Evolutionary conservation across 2,888 invertebrate genomes (phyloP).

Genomic region (Muscina levida): DNA sequence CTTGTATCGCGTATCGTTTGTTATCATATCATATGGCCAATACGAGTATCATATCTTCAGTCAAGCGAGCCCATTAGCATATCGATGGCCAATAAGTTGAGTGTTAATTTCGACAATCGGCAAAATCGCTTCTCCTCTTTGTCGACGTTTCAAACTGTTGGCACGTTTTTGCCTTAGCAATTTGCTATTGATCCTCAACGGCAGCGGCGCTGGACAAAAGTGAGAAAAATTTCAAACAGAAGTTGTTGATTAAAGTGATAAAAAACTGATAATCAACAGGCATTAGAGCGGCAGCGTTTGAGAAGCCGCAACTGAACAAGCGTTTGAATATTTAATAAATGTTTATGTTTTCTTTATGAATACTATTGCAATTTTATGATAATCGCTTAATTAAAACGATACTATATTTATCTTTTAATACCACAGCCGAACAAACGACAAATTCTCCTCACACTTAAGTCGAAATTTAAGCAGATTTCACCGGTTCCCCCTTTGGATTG

Average conservation of each 20-base stretch:
- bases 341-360: slow-evolving; percentile 37
- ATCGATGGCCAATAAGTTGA: slow-evolving; percentile 32
- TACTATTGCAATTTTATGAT: slow-evolving; percentile 44
- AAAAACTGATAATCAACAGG: slow-evolving; percentile 43
- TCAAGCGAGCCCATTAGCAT: slow-evolving; percentile 16
- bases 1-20: too few relatives aligned
- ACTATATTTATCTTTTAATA: slow-evolving; percentile 17
- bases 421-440: too few relatives aligned
- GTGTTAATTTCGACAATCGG: slow-evolving; percentile 30
- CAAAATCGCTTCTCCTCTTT: slow-evolving; percentile 18
- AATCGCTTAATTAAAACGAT: slow-evolving; percentile 48
- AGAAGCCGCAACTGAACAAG: background rate
- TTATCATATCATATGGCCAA: too few relatives aligned
- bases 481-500: too few relatives aligned
- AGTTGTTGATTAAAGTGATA: slow-evolving; percentile 46
- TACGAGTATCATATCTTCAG: too few relatives aligned
- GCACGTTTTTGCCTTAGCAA: slow-evolving; percentile 6
- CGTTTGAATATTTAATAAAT: slow-evolving; percentile 33
- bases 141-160: background rate
- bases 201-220: too few relatives aligned
- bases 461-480: too few relatives aligned
- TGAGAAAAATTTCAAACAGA: slow-evolving; percentile 40
- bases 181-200: slow-evolving; percentile 16
- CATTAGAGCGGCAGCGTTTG: background rate
- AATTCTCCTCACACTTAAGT: too few relatives aligned